phyloP scores from a whole-genome alignment of 2,113 vertebrate genomes.

The Halichoeres trimaculatus region DNA sequence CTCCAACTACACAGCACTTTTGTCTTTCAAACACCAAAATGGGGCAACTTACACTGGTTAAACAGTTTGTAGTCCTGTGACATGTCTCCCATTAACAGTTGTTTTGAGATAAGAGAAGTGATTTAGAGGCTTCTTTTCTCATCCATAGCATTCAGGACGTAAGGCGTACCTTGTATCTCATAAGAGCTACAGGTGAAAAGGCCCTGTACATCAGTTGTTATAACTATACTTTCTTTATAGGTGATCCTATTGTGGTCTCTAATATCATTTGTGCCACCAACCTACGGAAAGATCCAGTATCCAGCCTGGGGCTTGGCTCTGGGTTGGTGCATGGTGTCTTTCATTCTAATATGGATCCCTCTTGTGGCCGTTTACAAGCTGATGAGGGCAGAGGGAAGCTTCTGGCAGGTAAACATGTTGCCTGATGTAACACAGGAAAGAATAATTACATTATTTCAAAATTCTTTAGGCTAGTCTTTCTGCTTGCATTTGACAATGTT shows the following conservation, averaged over 20 bases:
- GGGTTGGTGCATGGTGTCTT: conserved; percentile 91
- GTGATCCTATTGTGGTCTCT: conserved; percentile 91
- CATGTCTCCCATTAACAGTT: not conserved
- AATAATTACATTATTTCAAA: too few species aligned
- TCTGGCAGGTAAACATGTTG: conserved; percentile 80
- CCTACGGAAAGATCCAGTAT: conserved; percentile 83
- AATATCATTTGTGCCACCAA: conserved; percentile 80
- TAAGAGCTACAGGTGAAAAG: not conserved
- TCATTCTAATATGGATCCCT: conserved; percentile 92
- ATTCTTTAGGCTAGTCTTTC: too few species aligned
- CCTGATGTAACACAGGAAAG: not conserved
- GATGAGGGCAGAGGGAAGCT: conserved; percentile 82
- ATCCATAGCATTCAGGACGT: too few species aligned
- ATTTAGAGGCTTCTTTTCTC: not conserved
- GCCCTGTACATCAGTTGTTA: not conserved
- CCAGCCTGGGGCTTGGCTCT: conserved; percentile 87
- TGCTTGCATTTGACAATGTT: too few species aligned
- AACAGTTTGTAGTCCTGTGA: not conserved
- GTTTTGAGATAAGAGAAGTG: not conserved
- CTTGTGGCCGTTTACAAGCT: conserved; percentile 84
- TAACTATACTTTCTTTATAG: conserved; percentile 69
- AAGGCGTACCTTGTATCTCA: not conserved
- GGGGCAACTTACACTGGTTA: not conserved
- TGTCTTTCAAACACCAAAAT: not conserved
- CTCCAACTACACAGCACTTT: too few species aligned